These are phyloP conservation scores for Lasioglossum lativentre DNA, from an alignment of 2,888 invertebrate genomes.

Conservation along the genomic window DNA sequence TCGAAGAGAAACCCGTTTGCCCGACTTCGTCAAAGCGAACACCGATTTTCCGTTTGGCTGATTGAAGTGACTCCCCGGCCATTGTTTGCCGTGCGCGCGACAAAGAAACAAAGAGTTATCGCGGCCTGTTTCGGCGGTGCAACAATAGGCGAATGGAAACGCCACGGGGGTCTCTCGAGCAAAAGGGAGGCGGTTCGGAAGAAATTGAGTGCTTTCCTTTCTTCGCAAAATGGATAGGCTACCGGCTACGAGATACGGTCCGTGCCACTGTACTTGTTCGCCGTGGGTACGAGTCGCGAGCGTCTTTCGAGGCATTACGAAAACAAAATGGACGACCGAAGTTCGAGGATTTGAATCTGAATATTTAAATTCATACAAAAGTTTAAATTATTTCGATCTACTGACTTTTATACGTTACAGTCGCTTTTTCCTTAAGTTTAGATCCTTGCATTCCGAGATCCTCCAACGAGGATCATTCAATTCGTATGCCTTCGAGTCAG, in stretches of 20 bases:
- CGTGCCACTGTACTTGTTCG: background rate
- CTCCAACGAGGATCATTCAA: too few species aligned
- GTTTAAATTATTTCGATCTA: too few species aligned
- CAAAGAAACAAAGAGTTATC: conserved; percentile 19
- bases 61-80: background rate
- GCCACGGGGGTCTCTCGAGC: background rate
- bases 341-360: too few species aligned
- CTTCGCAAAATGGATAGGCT: background rate
- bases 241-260: background rate
- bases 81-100: background rate
- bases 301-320: background rate
- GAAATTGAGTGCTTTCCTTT: conserved; percentile 11
- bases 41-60: conserved; percentile 12
- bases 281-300: background rate
- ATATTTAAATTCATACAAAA: too few species aligned
- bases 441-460: too few species aligned
- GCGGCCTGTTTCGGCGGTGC: background rate
- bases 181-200: background rate
- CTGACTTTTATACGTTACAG: too few species aligned
- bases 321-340: background rate
- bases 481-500: too few species aligned
- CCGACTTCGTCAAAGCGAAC: background rate
- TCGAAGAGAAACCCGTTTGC: background rate
- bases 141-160: conserved; percentile 7
- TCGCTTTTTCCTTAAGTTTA: too few species aligned